These are phyloP conservation scores for Paelopatides confundens DNA, from an alignment of 53 echinoderm and acorn worm genomes.

Conservation along the genomic window DNA sequence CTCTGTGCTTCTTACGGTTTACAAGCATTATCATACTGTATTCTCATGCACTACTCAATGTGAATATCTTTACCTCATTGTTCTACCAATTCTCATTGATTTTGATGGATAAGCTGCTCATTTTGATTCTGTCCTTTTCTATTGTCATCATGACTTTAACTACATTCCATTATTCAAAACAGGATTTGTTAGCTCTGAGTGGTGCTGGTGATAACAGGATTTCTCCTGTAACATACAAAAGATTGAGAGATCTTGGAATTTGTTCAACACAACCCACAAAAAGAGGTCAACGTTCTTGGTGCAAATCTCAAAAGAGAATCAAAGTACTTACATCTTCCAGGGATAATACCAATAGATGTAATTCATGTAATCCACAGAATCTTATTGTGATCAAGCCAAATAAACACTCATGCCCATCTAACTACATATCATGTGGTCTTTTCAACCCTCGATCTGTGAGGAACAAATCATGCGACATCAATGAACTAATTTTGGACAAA, in stretches of 20 bases:
- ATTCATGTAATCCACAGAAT: not conserved
- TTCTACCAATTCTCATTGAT: too few relatives aligned
- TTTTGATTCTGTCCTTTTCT: not conserved
- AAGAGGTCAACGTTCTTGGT: conserved; percentile 7
- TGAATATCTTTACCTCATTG: too few relatives aligned
- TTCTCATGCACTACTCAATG: too few relatives aligned
- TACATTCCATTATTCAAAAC: not conserved
- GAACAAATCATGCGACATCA: not conserved
- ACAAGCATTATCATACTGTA: too few relatives aligned
- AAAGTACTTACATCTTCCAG: not conserved
- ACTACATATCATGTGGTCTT: not conserved
- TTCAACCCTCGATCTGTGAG: not conserved
- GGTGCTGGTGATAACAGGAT: not conserved
- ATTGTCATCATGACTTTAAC: not conserved
- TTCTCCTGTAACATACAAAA: not conserved
- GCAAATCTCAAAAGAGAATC: not conserved
- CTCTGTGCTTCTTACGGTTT: too few relatives aligned
- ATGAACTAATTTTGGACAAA: not conserved
- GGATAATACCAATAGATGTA: not conserved
- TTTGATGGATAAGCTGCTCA: not conserved
- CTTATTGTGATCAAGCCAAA: conserved; percentile 7
- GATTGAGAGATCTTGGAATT: not conserved
- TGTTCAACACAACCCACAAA: not conserved
- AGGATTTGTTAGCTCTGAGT: not conserved
- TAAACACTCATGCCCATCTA: not conserved